Evolutionary conservation across 2,113 vertebrate species (phyloP).

Genomic region (Equus quagga): DNA sequence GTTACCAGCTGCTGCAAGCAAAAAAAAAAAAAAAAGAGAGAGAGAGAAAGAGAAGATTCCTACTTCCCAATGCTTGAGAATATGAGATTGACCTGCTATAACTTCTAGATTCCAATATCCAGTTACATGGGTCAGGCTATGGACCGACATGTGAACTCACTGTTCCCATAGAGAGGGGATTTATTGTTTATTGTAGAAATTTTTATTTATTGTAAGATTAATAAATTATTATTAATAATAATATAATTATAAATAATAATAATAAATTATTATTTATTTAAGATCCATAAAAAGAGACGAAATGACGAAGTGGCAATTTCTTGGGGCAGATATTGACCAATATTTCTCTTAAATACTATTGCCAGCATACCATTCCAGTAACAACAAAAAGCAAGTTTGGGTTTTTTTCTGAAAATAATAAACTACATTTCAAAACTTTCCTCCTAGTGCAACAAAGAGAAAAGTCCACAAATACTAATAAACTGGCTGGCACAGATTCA

Average conservation of each 20-base stretch:
- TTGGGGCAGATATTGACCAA: not conserved
- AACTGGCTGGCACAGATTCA: not conserved
- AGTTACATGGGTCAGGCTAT: not conserved
- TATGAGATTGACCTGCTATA: not conserved
- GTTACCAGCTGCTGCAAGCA: not conserved
- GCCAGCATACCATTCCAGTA: not conserved
- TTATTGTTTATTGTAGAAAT: too few relatives aligned
- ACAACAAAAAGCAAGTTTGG: not conserved
- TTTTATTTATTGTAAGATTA: too few relatives aligned
- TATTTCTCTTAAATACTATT: not conserved
- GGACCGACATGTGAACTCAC: not conserved
- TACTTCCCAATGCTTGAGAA: not conserved
- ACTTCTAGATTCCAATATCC: not conserved
- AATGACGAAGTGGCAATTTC: not conserved
- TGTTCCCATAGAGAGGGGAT: not conserved
- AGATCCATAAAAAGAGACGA: not conserved
- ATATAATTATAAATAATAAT: too few relatives aligned
- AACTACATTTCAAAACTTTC: not conserved
- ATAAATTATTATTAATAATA: too few relatives aligned
- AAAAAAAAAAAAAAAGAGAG: not conserved
- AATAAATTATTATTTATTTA: too few relatives aligned
- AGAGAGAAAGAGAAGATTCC: not conserved
- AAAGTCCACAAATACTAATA: not conserved
- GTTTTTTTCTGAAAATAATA: not conserved
- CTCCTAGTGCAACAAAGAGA: not conserved